A percentile compares a stretch with the other conserved stretches of the same genome.
Evolutionary conservation across 2,113 vertebrate species (phyloP).

Genomic region (Azemiops feae): DNA sequence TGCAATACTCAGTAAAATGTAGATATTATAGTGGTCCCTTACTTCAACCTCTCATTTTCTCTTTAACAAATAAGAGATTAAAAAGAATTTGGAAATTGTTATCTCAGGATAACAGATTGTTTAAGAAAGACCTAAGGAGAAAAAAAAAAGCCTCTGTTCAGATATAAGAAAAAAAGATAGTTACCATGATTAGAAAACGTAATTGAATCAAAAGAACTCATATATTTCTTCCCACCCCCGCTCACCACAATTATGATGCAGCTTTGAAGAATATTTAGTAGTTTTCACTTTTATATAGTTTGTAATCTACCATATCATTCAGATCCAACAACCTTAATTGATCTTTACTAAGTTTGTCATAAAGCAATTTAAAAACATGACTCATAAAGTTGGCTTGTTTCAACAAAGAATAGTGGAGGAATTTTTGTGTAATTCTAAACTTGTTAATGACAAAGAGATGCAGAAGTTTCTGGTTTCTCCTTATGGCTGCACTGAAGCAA

Average conservation of each 20-base stretch:
- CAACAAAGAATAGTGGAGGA: neutral
- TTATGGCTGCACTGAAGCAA: neutral
- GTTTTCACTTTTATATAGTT: neutral
- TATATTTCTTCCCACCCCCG: neutral
- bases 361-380: neutral
- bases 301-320: neutral
- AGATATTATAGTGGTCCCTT: neutral
- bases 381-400: neutral
- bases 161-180: neutral
- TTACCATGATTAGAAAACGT: neutral
- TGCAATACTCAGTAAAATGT: slow-evolving; percentile 17
- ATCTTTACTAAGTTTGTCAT: neutral
- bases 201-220: neutral
- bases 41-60: slow-evolving; percentile 1
- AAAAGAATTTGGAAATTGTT: slow-evolving; percentile 5
- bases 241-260: neutral
- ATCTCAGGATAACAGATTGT: neutral
- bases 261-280: neutral
- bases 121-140: neutral
- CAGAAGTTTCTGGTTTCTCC: neutral
- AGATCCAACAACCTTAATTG: neutral
- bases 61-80: slow-evolving; percentile 9
- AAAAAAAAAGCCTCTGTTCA: neutral
- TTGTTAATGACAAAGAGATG: neutral
- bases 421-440: neutral